Percentiles rank a stretch among this genome's conserved stretches.
Evolutionary conservation across 2,113 vertebrate genomes (phyloP).

Genomic region (Rana temporaria): DNA sequence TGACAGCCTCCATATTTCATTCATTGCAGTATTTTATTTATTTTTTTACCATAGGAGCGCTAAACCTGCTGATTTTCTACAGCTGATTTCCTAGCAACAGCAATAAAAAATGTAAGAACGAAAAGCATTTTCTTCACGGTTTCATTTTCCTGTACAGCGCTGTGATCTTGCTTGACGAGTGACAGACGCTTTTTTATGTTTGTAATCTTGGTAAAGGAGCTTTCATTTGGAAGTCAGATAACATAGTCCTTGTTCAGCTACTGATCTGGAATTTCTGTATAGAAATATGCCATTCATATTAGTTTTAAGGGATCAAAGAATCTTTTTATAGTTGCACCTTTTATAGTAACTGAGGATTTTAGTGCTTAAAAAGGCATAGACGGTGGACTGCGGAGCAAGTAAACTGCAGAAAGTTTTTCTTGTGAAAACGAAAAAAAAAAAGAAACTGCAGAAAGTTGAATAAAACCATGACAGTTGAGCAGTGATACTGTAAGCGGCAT

Average conservation of each 20-base stretch:
- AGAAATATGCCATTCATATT: constrained; percentile 9
- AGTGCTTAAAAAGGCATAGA: not conserved
- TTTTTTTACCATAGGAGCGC: too few species aligned
- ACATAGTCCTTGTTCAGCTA: constrained; percentile 1
- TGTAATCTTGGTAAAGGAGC: not conserved
- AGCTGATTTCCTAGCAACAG: too few species aligned
- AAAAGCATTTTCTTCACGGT: too few species aligned
- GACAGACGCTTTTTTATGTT: not conserved
- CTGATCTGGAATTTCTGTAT: not conserved
- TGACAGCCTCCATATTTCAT: too few species aligned
- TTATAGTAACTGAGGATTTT: not conserved
- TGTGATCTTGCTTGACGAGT: too few species aligned
- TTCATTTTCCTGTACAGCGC: too few species aligned
- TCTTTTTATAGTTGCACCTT: not conserved
- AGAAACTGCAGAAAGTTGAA: constrained; percentile 5
- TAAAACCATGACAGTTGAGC: constrained; percentile 43
- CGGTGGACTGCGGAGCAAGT: not conserved
- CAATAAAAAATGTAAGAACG: too few species aligned
- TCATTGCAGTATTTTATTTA: too few species aligned
- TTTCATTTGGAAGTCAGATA: constrained; percentile 29
- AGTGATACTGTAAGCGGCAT: constrained; percentile 40
- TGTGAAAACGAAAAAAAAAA: too few species aligned
- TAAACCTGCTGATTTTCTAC: too few species aligned
- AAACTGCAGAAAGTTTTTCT: constrained; percentile 14
- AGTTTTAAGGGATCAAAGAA: constrained; percentile 1